Evolutionary conservation across 2,797 vertebrate genomes (phyloP).

Genomic region (Sparus aurata): DNA sequence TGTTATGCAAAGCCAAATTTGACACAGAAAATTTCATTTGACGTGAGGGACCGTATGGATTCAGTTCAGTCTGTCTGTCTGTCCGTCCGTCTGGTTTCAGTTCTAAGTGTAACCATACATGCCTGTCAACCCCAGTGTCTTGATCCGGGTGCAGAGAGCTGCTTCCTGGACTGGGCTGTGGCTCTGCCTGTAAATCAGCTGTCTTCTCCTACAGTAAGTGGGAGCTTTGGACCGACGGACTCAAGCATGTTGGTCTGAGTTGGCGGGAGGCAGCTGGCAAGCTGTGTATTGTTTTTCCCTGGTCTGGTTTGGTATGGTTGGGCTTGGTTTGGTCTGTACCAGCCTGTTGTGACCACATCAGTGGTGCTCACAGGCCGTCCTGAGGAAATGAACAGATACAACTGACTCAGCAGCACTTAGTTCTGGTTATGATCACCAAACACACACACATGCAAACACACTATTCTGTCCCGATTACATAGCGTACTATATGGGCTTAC

Average conservation of each 20-base stretch:
- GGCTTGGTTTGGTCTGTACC: slow-evolving; percentile 59
- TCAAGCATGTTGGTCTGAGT: slow-evolving; percentile 62
- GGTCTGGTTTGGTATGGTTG: slow-evolving; percentile 63
- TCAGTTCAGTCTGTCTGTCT: slow-evolving; percentile 18
- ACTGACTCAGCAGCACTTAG: slow-evolving; percentile 82
- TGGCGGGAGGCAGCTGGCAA: slow-evolving; percentile 74
- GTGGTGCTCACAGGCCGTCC: slow-evolving; percentile 46
- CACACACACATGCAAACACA: slow-evolving; percentile 50
- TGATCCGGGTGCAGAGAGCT: slow-evolving; percentile 69
- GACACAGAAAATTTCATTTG: slow-evolving; percentile 45
- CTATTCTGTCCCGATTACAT: slow-evolving; percentile 54
- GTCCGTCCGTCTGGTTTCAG: slow-evolving; percentile 26
- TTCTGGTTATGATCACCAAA: slow-evolving; percentile 72
- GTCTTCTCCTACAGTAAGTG: slow-evolving; percentile 59
- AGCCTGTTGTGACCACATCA: slow-evolving; percentile 83
- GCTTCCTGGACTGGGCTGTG: slow-evolving; percentile 72
- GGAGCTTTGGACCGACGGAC: slow-evolving; percentile 64
- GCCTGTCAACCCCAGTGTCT: slow-evolving; percentile 28
- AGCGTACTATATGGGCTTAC: slow-evolving; percentile 61
- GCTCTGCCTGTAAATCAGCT: slow-evolving; percentile 74
- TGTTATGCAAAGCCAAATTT: slow-evolving; percentile 48
- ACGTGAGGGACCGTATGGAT: slow-evolving; percentile 22
- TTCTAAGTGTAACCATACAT: slow-evolving; percentile 36
- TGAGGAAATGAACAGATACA: slow-evolving; percentile 77
- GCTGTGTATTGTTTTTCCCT: slow-evolving; percentile 67